Base-by-base conservation (phyloP, 2,797 vertebrate genomes). In the Phrynocephalus vlangalii region DNA sequence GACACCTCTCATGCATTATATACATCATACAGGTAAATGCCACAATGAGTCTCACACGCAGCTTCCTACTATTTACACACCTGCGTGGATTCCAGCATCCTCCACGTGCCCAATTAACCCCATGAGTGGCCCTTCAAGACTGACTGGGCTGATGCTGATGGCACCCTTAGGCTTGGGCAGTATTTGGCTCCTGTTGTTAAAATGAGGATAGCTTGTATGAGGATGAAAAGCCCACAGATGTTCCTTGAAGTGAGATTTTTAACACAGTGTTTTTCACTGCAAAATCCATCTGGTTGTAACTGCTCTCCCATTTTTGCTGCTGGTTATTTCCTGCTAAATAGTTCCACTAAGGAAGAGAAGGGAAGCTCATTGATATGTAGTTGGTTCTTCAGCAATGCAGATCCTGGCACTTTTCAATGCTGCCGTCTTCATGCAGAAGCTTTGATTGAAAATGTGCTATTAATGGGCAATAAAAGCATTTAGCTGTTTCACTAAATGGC, bases 401-500 rank as follows among this genome's bases (percentile, higher is more conserved):
- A 82, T 68, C 66, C 33, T 5, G 66, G 11, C 24, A 44, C 26
- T 68, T 15, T 67, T 44, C 38, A 63, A 11, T 82, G 63, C 22
- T 26, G 11, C 63, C 44, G 6, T 68, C 33, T 44, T 38, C 24
- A 67, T 10, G 66, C 60, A 67, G 22, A 18, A 67, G 33, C 3
- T 82, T 82, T 68, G 63, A 82, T 9, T 79, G 78, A 60, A 63
- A 79, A 67, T 68, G 22, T 33, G 60, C 63, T 82, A 33, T 28
- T 82, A 82, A 82, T 68, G 33, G 38, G 67, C 63, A 82, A 48
- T 82, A 44, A 82, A 68, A 68, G 24, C 63, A 67, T 82, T 82
- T 67, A 67, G 48, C 24, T n/a, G 5, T 16, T 82, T 82, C 24
- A 82, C 66, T 26, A 82, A 16, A 72, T 16, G 30, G 38, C n/a